Conservation (phyloP, 2,797 vertebrate species). For the Caiman crocodilus region DNA sequence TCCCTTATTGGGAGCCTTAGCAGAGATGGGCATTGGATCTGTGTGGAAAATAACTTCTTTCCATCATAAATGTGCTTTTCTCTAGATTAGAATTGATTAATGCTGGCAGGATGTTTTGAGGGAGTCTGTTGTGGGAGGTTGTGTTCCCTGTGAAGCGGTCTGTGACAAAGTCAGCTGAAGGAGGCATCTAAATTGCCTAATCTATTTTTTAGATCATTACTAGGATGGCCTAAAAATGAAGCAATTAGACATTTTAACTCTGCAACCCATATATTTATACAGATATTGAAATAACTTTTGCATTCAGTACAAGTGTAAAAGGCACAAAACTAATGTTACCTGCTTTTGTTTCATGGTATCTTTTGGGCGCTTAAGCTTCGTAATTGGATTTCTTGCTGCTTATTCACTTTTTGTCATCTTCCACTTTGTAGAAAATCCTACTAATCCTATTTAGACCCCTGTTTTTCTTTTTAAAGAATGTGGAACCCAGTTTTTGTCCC, state of each 20-base stretch:
- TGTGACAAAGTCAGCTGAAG: too few relatives aligned
- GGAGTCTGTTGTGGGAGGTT: not conserved
- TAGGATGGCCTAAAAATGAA: too few relatives aligned
- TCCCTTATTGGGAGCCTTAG: not conserved
- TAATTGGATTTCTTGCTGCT: constrained; percentile 33
- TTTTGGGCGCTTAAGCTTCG: constrained; percentile 1
- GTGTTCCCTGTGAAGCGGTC: not conserved
- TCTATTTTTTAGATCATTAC: not conserved
- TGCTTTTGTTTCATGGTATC: constrained; percentile 35
- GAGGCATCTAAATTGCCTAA: too few relatives aligned
- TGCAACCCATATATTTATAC: too few relatives aligned
- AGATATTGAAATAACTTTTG: too few relatives aligned
- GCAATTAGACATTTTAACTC: too few relatives aligned
- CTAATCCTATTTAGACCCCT: constrained; percentile 43
- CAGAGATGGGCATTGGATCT: not conserved
- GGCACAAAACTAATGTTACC: not conserved
- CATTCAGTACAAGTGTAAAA: too few relatives aligned
- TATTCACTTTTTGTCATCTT: too few relatives aligned
- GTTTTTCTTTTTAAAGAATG: constrained; percentile 42
- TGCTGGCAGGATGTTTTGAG: not conserved
- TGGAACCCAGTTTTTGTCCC: not conserved
- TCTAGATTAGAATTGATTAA: too few relatives aligned
- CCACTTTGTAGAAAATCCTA: not conserved
- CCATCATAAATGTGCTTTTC: too few relatives aligned
- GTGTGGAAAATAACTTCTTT: not conserved